phyloP scores from a whole-genome alignment of 2,888 invertebrate species.

The Volucella inflata region DNA sequence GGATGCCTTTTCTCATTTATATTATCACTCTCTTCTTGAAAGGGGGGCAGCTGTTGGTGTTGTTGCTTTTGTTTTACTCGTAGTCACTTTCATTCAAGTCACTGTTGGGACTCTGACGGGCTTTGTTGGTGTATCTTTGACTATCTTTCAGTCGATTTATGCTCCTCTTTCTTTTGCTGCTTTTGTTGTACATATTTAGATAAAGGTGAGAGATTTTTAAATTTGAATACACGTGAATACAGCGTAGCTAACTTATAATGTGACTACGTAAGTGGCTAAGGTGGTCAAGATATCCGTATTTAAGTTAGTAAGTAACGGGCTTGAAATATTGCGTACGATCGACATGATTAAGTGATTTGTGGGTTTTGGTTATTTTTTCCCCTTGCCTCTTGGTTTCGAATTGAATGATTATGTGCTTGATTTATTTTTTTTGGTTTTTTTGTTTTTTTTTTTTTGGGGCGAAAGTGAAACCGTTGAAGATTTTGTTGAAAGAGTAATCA shows the following conservation, averaged over 20 bases:
- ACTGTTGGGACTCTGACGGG: constrained; percentile 2
- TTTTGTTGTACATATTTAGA: neutral
- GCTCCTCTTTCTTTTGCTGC: neutral
- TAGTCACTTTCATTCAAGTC: constrained; percentile 44
- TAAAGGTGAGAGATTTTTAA: constrained; percentile 31
- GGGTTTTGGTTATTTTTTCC: neutral
- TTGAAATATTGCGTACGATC: constrained; percentile 30
- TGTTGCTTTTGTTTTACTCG: neutral
- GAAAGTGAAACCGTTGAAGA: too few species aligned
- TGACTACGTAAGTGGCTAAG: constrained; percentile 41
- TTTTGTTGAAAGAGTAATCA: too few species aligned
- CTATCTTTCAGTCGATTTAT: constrained; percentile 3
- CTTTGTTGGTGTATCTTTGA: constrained; percentile 1
- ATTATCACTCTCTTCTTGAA: constrained; percentile 65
- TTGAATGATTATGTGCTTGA: neutral
- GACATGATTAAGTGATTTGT: constrained; percentile 6
- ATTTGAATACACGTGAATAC: constrained; percentile 61
- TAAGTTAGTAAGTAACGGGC: constrained; percentile 27
- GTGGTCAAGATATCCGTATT: constrained; percentile 7
- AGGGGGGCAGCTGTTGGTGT: neutral
- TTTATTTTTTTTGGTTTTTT: too few species aligned
- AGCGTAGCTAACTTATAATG: constrained; percentile 1
- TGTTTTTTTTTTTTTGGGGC: too few species aligned
- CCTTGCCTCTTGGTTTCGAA: constrained; percentile 2
- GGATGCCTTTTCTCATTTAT: constrained; percentile 14